Percentiles rank a stretch among this genome's conserved stretches.
These are phyloP conservation scores for Molorchus minor DNA, from an alignment of 2,888 invertebrate species.

Conservation along the genomic window DNA sequence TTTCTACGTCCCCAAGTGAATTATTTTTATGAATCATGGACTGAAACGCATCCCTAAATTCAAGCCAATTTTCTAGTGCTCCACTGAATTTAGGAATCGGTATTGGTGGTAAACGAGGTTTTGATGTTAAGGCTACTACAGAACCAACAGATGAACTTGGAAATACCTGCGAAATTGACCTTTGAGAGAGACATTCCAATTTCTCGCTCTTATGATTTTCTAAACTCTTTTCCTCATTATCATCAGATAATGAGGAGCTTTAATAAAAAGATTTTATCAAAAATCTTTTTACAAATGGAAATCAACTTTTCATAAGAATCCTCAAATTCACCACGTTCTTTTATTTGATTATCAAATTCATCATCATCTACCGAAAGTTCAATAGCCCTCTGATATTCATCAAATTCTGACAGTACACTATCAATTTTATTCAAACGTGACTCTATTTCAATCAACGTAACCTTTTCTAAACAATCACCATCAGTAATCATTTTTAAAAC, in stretches of 20 bases:
- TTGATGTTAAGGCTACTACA: neutral
- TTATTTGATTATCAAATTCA: conserved; percentile 8
- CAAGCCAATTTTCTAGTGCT: conserved; percentile 21
- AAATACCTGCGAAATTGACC: neutral
- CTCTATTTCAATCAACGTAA: conserved; percentile 15
- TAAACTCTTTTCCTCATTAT: too few species aligned
- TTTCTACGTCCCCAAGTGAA: conserved; percentile 28
- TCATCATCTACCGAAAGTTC: conserved; percentile 10
- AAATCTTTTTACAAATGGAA: conserved; percentile 2
- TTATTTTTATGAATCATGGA: conserved; percentile 32
- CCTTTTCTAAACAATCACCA: conserved; percentile 8
- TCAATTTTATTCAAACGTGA: conserved; percentile 3
- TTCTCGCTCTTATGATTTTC: neutral
- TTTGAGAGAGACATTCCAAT: neutral
- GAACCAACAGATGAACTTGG: neutral
- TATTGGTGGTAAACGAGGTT: conserved; percentile 16
- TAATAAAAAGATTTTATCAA: too few species aligned
- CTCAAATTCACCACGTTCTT: conserved; percentile 14
- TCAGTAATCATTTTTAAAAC: neutral
- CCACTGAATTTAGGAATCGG: conserved; percentile 28
- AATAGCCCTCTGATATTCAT: conserved; percentile 7
- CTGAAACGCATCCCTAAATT: conserved; percentile 31
- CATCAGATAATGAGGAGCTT: too few species aligned
- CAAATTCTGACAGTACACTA: conserved; percentile 12
- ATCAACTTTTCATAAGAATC: conserved; percentile 10